Evolutionary conservation across 2,797 vertebrate genomes (phyloP).

Genomic region (Coendou prehensilis): DNA sequence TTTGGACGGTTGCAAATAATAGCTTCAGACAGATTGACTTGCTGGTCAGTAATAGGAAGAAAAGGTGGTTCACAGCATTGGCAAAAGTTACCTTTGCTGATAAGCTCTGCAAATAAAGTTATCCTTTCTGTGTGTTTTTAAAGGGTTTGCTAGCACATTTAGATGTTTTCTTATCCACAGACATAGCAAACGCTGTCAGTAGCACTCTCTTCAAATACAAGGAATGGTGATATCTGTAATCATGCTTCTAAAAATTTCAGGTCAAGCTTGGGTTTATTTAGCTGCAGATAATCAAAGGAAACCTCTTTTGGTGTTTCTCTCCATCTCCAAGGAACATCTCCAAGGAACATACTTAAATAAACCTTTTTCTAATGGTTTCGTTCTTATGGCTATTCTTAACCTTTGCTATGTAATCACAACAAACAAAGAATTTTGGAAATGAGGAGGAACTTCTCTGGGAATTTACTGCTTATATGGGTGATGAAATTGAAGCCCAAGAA

Average conservation of each 20-base stretch:
- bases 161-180: slow-evolving; percentile 33
- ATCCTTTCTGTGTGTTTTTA: background rate
- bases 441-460: background rate
- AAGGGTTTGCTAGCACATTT: slow-evolving; percentile 35
- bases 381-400: slow-evolving; percentile 51
- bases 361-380: background rate
- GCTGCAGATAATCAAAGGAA: slow-evolving; percentile 35
- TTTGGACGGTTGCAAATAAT: background rate
- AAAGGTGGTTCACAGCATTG: background rate
- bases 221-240: slow-evolving; percentile 48
- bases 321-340: background rate
- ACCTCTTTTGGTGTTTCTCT: slow-evolving; percentile 19
- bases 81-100: slow-evolving; percentile 21
- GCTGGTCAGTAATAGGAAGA: background rate
- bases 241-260: slow-evolving; percentile 63
- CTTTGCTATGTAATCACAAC: slow-evolving; percentile 52
- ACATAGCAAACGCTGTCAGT: slow-evolving; percentile 49
- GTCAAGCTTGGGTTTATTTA: slow-evolving; percentile 60
- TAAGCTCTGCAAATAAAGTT: slow-evolving; percentile 15
- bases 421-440: slow-evolving; percentile 63
- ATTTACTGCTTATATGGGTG: slow-evolving; percentile 1
- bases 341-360: background rate
- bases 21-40: slow-evolving; percentile 50
- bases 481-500: slow-evolving; percentile 50
- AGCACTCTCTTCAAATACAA: slow-evolving; percentile 48